phyloP scores from a whole-genome alignment of 2,888 invertebrate genomes.

The Mesorhabditis spiculigera region DNA sequence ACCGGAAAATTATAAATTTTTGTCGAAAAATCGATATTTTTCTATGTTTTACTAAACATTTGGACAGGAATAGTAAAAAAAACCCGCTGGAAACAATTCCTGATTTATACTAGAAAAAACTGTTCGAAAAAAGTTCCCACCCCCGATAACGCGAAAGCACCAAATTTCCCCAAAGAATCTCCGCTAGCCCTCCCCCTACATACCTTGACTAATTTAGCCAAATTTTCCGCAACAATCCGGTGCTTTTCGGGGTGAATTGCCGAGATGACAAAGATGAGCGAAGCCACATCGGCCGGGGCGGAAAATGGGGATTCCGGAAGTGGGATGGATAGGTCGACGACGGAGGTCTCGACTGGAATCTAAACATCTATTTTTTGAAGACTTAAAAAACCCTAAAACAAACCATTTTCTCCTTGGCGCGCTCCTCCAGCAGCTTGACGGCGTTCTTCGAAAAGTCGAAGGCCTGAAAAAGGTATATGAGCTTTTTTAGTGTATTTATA shows the following conservation, averaged over 20 bases:
- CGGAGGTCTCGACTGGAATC: slow-evolving; percentile 54
- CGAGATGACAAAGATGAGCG: slow-evolving; percentile 89
- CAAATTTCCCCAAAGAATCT: background rate
- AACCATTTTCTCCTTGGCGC: slow-evolving; percentile 32
- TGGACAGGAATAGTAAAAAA: no score
- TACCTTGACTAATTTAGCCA: slow-evolving; percentile 64
- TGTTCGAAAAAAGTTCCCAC: background rate
- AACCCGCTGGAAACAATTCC: no score
- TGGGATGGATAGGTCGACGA: slow-evolving; percentile 43
- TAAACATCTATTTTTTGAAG: slow-evolving; percentile 8
- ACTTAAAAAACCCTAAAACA: background rate
- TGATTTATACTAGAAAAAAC: background rate
- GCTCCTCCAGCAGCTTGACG: slow-evolving; percentile 35
- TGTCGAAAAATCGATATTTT: no score
- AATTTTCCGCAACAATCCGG: slow-evolving; percentile 65
- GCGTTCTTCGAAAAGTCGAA: slow-evolving; percentile 56
- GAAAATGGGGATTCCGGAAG: slow-evolving; percentile 53
- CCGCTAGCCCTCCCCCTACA: background rate
- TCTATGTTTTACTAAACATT: no score
- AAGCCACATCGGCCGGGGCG: slow-evolving; percentile 75
- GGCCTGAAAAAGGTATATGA: slow-evolving; percentile 19
- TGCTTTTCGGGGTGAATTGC: slow-evolving; percentile 86
- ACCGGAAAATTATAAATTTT: no score
- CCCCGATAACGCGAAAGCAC: no score
- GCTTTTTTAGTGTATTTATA: no score